A percentile compares a stretch with the other conserved stretches of the same genome.
Evolutionary conservation across 2,888 invertebrate species (phyloP).

Genomic region (Orthosia gothica): DNA sequence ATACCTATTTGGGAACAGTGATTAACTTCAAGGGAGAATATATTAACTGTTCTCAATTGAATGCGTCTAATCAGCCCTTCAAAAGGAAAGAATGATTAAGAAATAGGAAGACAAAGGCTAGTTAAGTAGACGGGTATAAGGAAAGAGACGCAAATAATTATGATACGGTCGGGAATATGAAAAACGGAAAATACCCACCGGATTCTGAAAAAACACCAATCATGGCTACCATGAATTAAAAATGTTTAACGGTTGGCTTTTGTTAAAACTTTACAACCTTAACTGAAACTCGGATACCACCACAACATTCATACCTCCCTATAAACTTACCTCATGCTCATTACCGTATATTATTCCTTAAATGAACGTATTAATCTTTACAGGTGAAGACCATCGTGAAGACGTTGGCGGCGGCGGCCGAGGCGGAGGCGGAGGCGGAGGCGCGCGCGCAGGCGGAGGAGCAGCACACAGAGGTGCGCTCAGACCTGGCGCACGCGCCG

Average conservation of each 20-base stretch:
- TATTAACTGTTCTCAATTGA: background rate
- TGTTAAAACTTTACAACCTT: background rate
- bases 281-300: background rate
- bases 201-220: background rate
- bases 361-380: constrained; percentile 40
- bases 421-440: constrained; percentile 77
- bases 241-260: background rate
- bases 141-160: background rate
- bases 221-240: background rate
- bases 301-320: background rate
- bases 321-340: background rate
- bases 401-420: constrained; percentile 86
- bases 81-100: no score
- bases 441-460: constrained; percentile 83
- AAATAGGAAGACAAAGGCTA: background rate
- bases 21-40: background rate
- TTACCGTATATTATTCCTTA: constrained; percentile 20
- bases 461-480: constrained; percentile 72
- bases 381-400: constrained; percentile 89
- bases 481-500: constrained; percentile 77
- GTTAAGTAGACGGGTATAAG: background rate
- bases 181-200: background rate
- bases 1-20: background rate
- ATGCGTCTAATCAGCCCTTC: background rate
- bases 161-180: no score